phyloP scores from a whole-genome alignment of 2,888 invertebrate species.

The Auanema freiburgensis region DNA sequence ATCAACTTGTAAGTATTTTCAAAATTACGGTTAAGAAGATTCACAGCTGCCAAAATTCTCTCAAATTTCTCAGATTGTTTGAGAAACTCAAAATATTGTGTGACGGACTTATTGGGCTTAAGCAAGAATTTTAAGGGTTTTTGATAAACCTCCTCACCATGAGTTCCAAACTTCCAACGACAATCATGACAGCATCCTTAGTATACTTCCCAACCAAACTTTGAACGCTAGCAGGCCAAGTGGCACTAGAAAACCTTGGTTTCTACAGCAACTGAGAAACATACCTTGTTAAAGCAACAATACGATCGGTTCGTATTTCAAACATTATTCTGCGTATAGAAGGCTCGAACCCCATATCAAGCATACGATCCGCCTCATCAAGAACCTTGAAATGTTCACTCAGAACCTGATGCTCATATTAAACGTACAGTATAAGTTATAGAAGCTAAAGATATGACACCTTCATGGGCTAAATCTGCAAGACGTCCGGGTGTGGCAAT shows the following conservation, averaged over 20 bases:
- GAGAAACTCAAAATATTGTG: constrained; percentile 78
- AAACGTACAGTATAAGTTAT: constrained; percentile 67
- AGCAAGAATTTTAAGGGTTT: constrained; percentile 14
- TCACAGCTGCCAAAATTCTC: constrained; percentile 28
- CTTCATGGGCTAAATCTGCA: constrained; percentile 81
- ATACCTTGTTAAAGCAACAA: constrained; percentile 92
- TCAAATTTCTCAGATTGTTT: constrained; percentile 66
- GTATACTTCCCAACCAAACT: constrained; percentile 83
- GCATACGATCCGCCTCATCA: constrained; percentile 80
- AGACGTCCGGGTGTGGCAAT: constrained; percentile 92
- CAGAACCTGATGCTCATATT: not conserved
- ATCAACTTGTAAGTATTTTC: constrained; percentile 80
- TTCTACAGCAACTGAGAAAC: too few species aligned
- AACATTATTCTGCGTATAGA: constrained; percentile 77
- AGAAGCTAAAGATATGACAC: constrained; percentile 45
- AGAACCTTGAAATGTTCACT: constrained; percentile 65
- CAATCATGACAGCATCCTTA: constrained; percentile 85
- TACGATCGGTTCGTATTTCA: constrained; percentile 82
- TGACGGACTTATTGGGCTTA: constrained; percentile 81
- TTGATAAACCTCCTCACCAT: constrained; percentile 68
- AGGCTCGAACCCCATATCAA: constrained; percentile 71
- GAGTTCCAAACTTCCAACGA: constrained; percentile 81
- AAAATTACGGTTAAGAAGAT: constrained; percentile 73
- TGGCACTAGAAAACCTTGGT: constrained; percentile 76
- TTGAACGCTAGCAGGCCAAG: constrained; percentile 88